Base-by-base conservation (phyloP, 2,888 invertebrate species). In the Parthenolecanium corni region DNA sequence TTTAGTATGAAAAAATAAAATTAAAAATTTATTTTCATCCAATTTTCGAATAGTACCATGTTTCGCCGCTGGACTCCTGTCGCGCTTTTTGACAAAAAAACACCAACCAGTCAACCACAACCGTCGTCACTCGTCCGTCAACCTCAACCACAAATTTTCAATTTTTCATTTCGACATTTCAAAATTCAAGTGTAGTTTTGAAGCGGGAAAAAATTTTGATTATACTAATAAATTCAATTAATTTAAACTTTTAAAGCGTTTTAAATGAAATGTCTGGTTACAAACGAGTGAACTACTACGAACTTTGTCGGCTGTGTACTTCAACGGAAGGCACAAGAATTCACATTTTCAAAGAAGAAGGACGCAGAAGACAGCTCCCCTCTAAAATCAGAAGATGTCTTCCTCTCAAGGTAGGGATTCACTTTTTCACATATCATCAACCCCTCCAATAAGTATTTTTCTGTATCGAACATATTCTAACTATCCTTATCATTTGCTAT, bases 281-380 rank as follows among this genome's bases (percentile, higher is more conserved):
- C 72, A 80, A 81, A 69, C 79, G 82, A 70, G 84, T 84, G 42
- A 83, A 82, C 73, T 84, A 82, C 72, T 82, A 82, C 72, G 84
- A 84, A 74, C 74, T 84, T 69, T 84, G 84, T 71, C 78, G 84
- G 68, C 74, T 84, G 66, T 84, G 84, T 72, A 82, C 82, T 20
- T 80, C 80, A 67, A 82, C 80, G 70, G 80, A 82, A 70, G 80
- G 80, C 64, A 78, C 77, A 67, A 83, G 81, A 73, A 79, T 81
- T 67, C 79, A 83, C 71, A 82, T 84, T 68, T 84, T 82, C 70
- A 80, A 82, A 44, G 77, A 80, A 65, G 82, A 84, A 70, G 82
- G 83, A 31, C 78, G 79, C 66, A 79, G 79, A 69, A 78, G 81
- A 69, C 80, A 82, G 69, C 74, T 84, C 20, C 79, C 79, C 70